Evolutionary conservation across 2,888 invertebrate genomes (phyloP).

Genomic region (Chrysopilus asiliformis): DNA sequence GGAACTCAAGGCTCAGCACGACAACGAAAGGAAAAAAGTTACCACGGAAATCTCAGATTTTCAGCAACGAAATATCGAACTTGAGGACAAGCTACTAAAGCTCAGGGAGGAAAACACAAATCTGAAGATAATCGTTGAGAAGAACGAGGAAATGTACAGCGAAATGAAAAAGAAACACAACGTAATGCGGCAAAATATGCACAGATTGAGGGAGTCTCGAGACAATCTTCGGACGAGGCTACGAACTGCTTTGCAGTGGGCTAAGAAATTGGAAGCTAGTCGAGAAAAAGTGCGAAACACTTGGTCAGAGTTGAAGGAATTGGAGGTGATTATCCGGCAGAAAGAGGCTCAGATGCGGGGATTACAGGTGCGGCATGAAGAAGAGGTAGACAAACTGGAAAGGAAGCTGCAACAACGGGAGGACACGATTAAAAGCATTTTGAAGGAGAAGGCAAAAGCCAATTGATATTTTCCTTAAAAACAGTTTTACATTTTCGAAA

Average conservation of each 20-base stretch:
- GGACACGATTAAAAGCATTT: conserved; percentile 30
- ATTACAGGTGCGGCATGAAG: conserved; percentile 26
- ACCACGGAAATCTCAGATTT: conserved; percentile 24
- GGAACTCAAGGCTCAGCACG: conserved; percentile 59
- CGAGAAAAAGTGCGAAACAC: conserved; percentile 27
- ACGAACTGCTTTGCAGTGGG: conserved; percentile 31
- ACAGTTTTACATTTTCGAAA: no score
- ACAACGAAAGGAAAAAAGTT: conserved; percentile 50
- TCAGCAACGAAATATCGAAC: conserved; percentile 11
- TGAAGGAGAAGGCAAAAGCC: conserved; percentile 21
- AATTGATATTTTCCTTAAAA: background rate
- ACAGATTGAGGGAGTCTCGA: conserved; percentile 27
- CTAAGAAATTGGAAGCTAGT: conserved; percentile 29
- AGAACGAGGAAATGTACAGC: conserved; percentile 16
- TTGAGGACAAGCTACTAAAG: conserved; percentile 12
- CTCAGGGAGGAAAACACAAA: conserved; percentile 16
- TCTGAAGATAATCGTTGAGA: conserved; percentile 20
- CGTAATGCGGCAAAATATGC: conserved; percentile 22
- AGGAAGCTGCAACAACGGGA: conserved; percentile 32
- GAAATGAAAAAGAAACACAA: conserved; percentile 19
- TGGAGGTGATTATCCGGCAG: conserved; percentile 30
- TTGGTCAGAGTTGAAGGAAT: conserved; percentile 29
- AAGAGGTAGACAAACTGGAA: conserved; percentile 29
- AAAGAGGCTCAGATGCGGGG: conserved; percentile 34
- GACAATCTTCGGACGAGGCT: conserved; percentile 30